Evolutionary conservation across 2,888 invertebrate genomes (phyloP).

Genomic region (Dicranocentrus wangi): DNA sequence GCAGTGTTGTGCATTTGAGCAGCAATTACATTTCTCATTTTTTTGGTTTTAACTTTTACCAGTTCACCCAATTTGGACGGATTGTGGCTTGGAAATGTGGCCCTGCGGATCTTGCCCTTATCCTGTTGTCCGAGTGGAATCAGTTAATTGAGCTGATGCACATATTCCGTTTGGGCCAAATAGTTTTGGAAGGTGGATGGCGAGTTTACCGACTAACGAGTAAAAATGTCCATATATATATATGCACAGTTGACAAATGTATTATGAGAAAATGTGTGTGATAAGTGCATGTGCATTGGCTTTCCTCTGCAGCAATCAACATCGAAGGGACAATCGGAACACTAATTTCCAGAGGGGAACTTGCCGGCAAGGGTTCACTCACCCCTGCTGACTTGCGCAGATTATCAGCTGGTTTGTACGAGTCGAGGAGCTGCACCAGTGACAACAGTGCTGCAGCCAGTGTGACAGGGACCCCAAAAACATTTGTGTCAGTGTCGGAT

Average conservation of each 20-base stretch:
- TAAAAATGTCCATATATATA: constrained; percentile 23
- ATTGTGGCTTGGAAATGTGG: constrained; percentile 87
- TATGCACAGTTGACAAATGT: neutral
- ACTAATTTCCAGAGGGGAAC: constrained; percentile 59
- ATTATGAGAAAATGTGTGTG: neutral
- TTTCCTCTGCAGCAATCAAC: constrained; percentile 62
- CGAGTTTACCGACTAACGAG: constrained; percentile 69
- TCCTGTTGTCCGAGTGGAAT: constrained; percentile 85
- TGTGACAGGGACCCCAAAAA: constrained; percentile 64
- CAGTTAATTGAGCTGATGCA: constrained; percentile 76
- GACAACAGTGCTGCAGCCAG: constrained; percentile 45
- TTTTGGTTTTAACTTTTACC: too few relatives aligned
- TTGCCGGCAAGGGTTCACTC: constrained; percentile 51
- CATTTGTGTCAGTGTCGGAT: constrained; percentile 41
- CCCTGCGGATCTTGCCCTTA: constrained; percentile 83
- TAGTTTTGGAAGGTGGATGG: constrained; percentile 72
- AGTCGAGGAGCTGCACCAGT: constrained; percentile 23
- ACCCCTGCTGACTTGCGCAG: constrained; percentile 69
- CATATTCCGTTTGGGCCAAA: constrained; percentile 70
- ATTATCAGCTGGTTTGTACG: constrained; percentile 65
- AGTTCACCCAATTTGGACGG: constrained; percentile 80
- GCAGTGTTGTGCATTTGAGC: too few relatives aligned
- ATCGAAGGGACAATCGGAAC: constrained; percentile 69
- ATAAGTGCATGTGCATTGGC: neutral
- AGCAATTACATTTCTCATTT: too few relatives aligned